Base-by-base conservation (phyloP, 1,140 invertebrate species). In the Zaprionus capensis region DNA sequence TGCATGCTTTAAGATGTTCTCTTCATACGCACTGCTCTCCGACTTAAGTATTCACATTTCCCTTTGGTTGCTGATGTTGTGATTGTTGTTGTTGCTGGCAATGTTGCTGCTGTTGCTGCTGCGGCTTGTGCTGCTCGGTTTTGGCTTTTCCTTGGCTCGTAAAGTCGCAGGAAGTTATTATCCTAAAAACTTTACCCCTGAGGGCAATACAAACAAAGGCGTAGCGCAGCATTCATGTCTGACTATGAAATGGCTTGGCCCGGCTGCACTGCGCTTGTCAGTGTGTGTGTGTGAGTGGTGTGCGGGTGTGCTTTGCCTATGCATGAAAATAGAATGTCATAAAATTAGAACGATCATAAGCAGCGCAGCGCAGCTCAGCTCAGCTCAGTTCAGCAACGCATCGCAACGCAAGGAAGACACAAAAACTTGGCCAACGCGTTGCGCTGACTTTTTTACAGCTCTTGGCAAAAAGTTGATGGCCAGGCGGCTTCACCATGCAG, bases 111-210 rank as follows among this genome's bases (percentile, higher is more conserved):
- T 76, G 64, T 11, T 70, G 66, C 55, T 59, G 28, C 14, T 28
- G 59, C 24, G 51, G 31, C 66, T 70, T 34, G 56, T 63, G 72
- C 72, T 70, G 74, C 14, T 71, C 80, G 77, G 74, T 87, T 87
- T 87, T 83, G 80, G 75, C 71, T 80, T 88, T 87, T 81, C 58
- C 78, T 83, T 87, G 78, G 67, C 80, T 87, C 87, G 78, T 88
- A 87, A 87, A 91, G 87, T 87, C 87, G 83, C 87, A 91, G 87
- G 87, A 91, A 91, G 87, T 91, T 91, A 91, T 91, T 91, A 91
- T 91, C 83, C 87, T 91, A 91, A 91, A 91, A 91, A 91, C 87
- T 91, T 91, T 91, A 91, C 87, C 83, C 87, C 87, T 91, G 87
- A 87, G 87, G 87, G 80, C 80, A 91, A 91, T 91, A 91, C 87